Evolutionary conservation across 2,797 vertebrate genomes (phyloP), one percentile per base, ranked within the genome.

Genomic region (Ispidina picta): DNA sequence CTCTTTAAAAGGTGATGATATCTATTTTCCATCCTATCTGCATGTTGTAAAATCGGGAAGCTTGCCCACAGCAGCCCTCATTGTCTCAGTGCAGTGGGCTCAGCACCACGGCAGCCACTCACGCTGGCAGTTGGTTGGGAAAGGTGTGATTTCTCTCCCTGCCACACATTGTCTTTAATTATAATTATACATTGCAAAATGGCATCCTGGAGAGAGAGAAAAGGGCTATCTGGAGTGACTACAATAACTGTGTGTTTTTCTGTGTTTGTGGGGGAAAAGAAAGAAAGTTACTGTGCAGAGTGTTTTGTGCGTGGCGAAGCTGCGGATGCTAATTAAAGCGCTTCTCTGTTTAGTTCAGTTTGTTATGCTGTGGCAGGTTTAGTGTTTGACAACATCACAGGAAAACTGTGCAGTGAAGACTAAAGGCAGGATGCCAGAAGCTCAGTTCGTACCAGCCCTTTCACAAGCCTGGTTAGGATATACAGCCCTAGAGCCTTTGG

Each of bases 361-460:
- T 83, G 89, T 88, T 88, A 26, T 72, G 77, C 82, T 88, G 87
- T 82, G 86, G 92, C 86, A 88, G 90, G 74, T 73, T 73, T 83
- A 43, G 35, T 92, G 86, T 96, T 92, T 96, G 93, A 90, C 96
- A 97, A 73, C 88, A 96, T 60, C 64, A 49, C 73, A 54, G 95
- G 55, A 83, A 80, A 92, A 87, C 83, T 54, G 86, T 85, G 87
- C 87, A 78, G 92, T 0, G 2, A 44, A 84, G 88, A 31, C 70
- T 70, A 39, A 79, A 60, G 82, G 92, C 94, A 76, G 85, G 52
- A 11, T 28, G 78, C 87, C 89, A 76, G 77, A 15, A 92, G 49
- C 88, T 75, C 49, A 9, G 65, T 41, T 60, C 86, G n/a, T 43
- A 39, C 19, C 19, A 91, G 29, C 59, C 46, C 46, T 88, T 73